phyloP scores from a whole-genome alignment of 2,888 invertebrate species.

The Macaria notata region DNA sequence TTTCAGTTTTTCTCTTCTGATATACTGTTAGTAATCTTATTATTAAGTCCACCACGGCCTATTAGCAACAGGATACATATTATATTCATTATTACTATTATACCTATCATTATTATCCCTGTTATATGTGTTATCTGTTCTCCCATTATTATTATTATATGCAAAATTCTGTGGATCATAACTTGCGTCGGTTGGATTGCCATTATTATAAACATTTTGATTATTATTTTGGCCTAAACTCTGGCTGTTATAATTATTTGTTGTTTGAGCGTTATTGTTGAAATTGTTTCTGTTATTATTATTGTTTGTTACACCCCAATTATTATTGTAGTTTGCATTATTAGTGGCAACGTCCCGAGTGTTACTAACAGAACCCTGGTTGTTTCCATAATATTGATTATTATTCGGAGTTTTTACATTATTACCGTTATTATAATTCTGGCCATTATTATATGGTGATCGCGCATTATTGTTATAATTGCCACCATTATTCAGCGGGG shows the following conservation, averaged over 20 bases:
- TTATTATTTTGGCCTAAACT: slow-evolving; percentile 13
- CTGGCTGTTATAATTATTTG: slow-evolving; percentile 4
- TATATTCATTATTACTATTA: slow-evolving; percentile 20
- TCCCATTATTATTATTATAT: slow-evolving; percentile 22
- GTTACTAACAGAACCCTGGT: slow-evolving; percentile 1
- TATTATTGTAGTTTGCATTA: slow-evolving; percentile 11
- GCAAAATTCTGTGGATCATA: slow-evolving; percentile 5
- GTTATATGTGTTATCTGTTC: slow-evolving; percentile 19
- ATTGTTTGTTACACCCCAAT: neutral
- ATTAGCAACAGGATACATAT: slow-evolving; percentile 7
- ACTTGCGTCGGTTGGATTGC: slow-evolving; percentile 2
- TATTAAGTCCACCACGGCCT: slow-evolving; percentile 26
- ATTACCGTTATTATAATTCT: slow-evolving; percentile 3
- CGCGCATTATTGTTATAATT: neutral
- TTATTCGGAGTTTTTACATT: slow-evolving; percentile 1
- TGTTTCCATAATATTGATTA: slow-evolving; percentile 8
- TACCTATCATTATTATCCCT: slow-evolving; percentile 8
- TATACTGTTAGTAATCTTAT: slow-evolving; percentile 3
- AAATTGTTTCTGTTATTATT: slow-evolving; percentile 1
- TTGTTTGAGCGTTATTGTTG: slow-evolving; percentile 14
- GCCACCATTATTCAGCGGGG: no score
- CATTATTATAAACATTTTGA: slow-evolving; percentile 8
- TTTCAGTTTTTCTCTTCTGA: no score
- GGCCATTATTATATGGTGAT: slow-evolving; percentile 5
- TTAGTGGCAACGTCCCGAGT: neutral